phyloP scores from a whole-genome alignment of 1,140 invertebrate genomes.

The Eumeta japonica region DNA sequence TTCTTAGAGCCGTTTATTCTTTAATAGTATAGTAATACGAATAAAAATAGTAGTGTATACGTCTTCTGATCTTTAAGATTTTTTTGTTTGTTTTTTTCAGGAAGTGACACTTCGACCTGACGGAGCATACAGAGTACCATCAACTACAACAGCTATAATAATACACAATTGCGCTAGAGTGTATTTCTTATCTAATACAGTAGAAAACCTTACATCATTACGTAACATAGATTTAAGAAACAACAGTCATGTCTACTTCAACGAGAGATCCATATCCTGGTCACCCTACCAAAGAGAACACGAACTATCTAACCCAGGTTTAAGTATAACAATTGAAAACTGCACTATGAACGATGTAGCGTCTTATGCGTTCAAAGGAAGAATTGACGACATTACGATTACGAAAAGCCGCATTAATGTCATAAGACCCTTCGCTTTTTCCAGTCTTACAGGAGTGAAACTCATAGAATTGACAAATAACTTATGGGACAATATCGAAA shows the following conservation, averaged over 20 bases:
- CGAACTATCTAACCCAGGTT: constrained; percentile 34
- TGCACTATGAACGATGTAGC: constrained; percentile 61
- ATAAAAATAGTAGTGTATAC: neutral
- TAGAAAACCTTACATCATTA: constrained; percentile 32
- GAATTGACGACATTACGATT: constrained; percentile 67
- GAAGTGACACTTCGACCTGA: constrained; percentile 60
- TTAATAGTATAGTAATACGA: too few species aligned
- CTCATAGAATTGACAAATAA: constrained; percentile 59
- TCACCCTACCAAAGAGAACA: constrained; percentile 27
- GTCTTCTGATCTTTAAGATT: neutral
- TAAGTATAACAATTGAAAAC: constrained; percentile 38
- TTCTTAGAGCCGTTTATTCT: too few species aligned
- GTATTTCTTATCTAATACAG: constrained; percentile 50
- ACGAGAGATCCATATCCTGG: constrained; percentile 39
- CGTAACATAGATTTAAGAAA: constrained; percentile 35
- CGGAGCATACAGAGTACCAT: constrained; percentile 56
- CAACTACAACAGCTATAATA: constrained; percentile 54
- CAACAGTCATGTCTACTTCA: constrained; percentile 30
- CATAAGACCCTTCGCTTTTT: constrained; percentile 71
- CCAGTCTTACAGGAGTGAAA: constrained; percentile 62
- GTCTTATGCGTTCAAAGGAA: constrained; percentile 68
- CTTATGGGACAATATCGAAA: constrained; percentile 61
- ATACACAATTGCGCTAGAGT: constrained; percentile 58
- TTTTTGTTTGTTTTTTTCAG: constrained; percentile 35
- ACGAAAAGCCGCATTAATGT: constrained; percentile 61